A percentile compares a stretch with the other conserved stretches of the same genome.
phyloP scores from a whole-genome alignment of 2,888 invertebrate genomes.

The Synergus gifuensis region DNA sequence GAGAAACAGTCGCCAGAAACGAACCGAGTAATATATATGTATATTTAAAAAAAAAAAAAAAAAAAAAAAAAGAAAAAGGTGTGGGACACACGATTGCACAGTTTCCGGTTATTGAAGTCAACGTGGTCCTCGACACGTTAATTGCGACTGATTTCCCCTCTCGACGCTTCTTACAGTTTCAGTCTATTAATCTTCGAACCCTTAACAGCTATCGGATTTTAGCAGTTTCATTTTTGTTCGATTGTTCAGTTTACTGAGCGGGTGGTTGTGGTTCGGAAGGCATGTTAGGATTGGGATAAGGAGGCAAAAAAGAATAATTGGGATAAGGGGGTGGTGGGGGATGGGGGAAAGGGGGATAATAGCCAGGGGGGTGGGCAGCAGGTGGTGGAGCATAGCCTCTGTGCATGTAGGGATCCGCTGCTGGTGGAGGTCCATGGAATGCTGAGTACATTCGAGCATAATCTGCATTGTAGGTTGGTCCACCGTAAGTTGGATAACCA shows the following conservation, averaged over 20 bases:
- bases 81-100: slow-evolving; percentile 15
- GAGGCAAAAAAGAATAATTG: slow-evolving; percentile 79
- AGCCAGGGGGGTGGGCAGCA: slow-evolving; percentile 71
- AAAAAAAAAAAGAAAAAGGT: not conserved
- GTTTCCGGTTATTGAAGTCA: slow-evolving; percentile 1
- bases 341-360: slow-evolving; percentile 76
- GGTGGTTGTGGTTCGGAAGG: slow-evolving; percentile 76
- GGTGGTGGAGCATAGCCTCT: slow-evolving; percentile 72
- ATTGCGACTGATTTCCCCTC: slow-evolving; percentile 69
- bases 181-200: slow-evolving; percentile 67
- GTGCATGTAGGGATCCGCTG: slow-evolving; percentile 75
- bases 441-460: slow-evolving; percentile 76
- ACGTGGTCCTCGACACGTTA: slow-evolving; percentile 59
- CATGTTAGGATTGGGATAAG: slow-evolving; percentile 78
- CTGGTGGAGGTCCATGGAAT: slow-evolving; percentile 73
- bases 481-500: slow-evolving; percentile 73
- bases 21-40: not conserved
- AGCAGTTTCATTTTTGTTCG: slow-evolving; percentile 19
- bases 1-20: slow-evolving; percentile 21
- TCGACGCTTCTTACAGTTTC: slow-evolving; percentile 68
- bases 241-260: slow-evolving; percentile 66
- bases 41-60: too few relatives aligned
- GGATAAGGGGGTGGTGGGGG: slow-evolving; percentile 80
- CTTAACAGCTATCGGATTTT: slow-evolving; percentile 57
- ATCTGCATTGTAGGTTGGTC: slow-evolving; percentile 73